Evolutionary conservation across 2,888 invertebrate genomes (phyloP), one percentile per base, ranked within the genome.

Genomic region (Oscheius sp.): DNA sequence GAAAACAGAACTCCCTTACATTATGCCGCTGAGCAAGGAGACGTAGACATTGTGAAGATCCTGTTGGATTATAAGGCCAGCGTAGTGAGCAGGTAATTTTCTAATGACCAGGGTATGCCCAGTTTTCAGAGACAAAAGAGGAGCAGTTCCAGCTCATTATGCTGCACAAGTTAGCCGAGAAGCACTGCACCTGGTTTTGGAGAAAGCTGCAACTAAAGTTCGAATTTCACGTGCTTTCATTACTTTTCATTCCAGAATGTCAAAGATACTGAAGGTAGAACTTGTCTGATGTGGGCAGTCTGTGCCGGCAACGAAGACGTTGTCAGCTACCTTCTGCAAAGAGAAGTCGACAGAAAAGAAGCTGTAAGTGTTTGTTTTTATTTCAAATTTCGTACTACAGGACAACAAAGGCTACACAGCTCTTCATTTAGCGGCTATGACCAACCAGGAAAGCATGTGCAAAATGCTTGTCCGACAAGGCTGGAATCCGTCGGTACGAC

Each of bases 261-360:
- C 33, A 76, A 82, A 55, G 88, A 88, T 75, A 79, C 78, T n/a
- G 81, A 88, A 63, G 74, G 80, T 13, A 80, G 88, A 11, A 80
- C 85, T 9, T 85, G 85, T 75, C 75, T 88, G 50, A 88, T 88
- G 88, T 88, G 88, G 88, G 88, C 87, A 1, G 87, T 87, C 4
- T 79, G 84, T 62, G 85, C 85, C 9, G 84, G 84, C 7, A 85
- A 85, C 50, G 63, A 80, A 9, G 81, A 84, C 35, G 79, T 75
- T 11, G 81, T 84, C 35, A 58, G 81, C 48, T 81, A 77, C 57
- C 66, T 84, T 29, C 73, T 84, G 1, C 74, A 78, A 68, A 51
- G 70, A 2, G 76, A 81, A 66, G n/a, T 84, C 62, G 70, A 74
- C 42, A 66, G 74, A 58, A 73, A 77, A 59, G 51, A 77, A 76